Conservation (phyloP, 2,888 invertebrate genomes). For the Xestia c-nigrum region DNA sequence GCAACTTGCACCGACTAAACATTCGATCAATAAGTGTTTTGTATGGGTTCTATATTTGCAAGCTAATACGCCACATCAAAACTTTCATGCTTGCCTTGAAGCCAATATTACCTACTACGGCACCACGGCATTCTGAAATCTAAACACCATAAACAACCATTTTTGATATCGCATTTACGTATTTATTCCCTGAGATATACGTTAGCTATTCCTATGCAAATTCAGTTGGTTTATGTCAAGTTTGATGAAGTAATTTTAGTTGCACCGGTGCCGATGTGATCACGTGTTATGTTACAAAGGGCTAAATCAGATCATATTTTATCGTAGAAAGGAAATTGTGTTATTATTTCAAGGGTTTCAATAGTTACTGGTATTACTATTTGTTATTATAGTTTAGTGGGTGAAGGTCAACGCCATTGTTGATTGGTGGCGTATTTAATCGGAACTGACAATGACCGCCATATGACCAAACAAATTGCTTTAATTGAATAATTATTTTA, state of each 20-base stretch:
- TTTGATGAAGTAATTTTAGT: constrained; percentile 59
- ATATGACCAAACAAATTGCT: constrained; percentile 24
- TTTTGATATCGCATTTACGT: constrained; percentile 55
- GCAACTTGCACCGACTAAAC: constrained; percentile 87
- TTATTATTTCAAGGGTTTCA: constrained; percentile 63
- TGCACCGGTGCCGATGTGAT: constrained; percentile 74
- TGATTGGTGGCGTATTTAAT: constrained; percentile 38
- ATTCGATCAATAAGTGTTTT: constrained; percentile 90
- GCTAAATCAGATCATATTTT: constrained; percentile 78
- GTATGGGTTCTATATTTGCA: constrained; percentile 90
- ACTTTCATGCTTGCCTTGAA: constrained; percentile 84
- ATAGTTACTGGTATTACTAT: constrained; percentile 29
- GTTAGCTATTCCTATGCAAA: constrained; percentile 14
- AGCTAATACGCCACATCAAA: constrained; percentile 88
- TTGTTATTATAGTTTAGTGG: constrained; percentile 39
- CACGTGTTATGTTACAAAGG: constrained; percentile 80
- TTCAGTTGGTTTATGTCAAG: not conserved
- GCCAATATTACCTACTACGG: constrained; percentile 83
- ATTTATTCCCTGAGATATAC: constrained; percentile 59
- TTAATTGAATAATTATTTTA: constrained; percentile 1
- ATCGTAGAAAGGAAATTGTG: constrained; percentile 69
- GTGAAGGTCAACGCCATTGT: constrained; percentile 55
- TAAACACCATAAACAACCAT: constrained; percentile 63
- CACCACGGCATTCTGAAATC: constrained; percentile 63
- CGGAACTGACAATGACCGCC: constrained; percentile 43